phyloP scores from a whole-genome alignment of 2,888 invertebrate genomes.

The Flabesymbios commensalis region DNA sequence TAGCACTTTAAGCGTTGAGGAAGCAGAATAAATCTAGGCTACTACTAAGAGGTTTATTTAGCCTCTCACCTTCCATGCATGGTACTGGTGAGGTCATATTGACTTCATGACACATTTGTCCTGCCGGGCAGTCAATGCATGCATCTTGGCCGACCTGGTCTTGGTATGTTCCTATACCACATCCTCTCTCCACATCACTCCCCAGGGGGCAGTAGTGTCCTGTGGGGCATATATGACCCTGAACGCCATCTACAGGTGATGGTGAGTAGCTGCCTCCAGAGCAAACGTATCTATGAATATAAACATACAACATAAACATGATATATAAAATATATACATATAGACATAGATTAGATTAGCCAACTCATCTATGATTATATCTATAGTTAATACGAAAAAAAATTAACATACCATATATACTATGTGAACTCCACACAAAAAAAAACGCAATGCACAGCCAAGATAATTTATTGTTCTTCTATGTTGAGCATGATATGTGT shows the following conservation, averaged over 20 bases:
- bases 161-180: constrained; percentile 55
- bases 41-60: no score
- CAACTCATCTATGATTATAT: no score
- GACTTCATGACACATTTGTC: constrained; percentile 48
- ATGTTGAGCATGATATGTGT: no score
- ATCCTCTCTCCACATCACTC: constrained; percentile 45
- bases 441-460: no score
- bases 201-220: constrained; percentile 54
- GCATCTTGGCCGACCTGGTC: constrained; percentile 44
- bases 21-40: no score
- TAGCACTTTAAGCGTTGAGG: no score
- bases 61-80: constrained; percentile 50
- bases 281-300: constrained; percentile 49
- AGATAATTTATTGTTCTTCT: no score
- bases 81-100: constrained; percentile 51
- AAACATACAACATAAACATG: neutral
- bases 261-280: constrained; percentile 50
- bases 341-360: no score
- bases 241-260: constrained; percentile 42
- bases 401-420: no score
- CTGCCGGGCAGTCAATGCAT: constrained; percentile 51
- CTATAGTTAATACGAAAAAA: no score
- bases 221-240: constrained; percentile 52
- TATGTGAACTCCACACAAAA: no score
- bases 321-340: no score